Percentiles rank a stretch among this genome's conserved stretches.
Evolutionary conservation across 2,113 vertebrate species (phyloP).

Genomic region (Rynchops niger): DNA sequence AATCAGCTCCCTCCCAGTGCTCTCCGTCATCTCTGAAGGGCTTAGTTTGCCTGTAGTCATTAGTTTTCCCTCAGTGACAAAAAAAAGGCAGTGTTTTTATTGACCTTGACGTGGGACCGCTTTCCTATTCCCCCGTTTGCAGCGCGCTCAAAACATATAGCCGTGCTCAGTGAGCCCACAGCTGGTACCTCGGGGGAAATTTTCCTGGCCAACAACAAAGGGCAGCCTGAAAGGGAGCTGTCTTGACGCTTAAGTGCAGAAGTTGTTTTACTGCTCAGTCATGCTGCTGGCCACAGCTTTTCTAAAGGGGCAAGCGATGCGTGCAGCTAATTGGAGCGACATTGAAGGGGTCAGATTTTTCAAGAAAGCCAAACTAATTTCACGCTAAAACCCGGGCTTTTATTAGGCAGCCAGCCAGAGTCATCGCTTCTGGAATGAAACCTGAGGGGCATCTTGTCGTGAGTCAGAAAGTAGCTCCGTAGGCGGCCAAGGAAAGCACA

Average conservation of each 20-base stretch:
- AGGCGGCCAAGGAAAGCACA: background rate
- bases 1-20: slow-evolving; percentile 17
- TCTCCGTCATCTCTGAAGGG: background rate
- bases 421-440: background rate
- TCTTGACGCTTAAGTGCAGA: background rate
- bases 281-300: background rate
- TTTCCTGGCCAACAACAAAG: background rate
- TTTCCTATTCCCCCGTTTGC: background rate
- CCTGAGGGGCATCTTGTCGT: background rate
- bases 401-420: background rate
- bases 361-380: background rate
- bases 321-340: background rate
- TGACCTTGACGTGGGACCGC: background rate
- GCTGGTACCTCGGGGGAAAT: background rate
- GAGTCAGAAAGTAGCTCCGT: background rate
- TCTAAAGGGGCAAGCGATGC: background rate
- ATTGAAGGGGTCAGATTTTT: background rate
- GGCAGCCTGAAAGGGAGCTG: background rate
- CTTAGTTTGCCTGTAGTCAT: background rate
- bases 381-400: background rate
- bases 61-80: slow-evolving; percentile 9
- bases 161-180: background rate
- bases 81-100: slow-evolving; percentile 19
- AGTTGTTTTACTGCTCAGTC: slow-evolving; percentile 30
- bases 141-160: background rate